These are phyloP conservation scores for Drosophila sulfurigaster DNA, from an alignment of 1,140 invertebrate species.

Conservation along the genomic window DNA sequence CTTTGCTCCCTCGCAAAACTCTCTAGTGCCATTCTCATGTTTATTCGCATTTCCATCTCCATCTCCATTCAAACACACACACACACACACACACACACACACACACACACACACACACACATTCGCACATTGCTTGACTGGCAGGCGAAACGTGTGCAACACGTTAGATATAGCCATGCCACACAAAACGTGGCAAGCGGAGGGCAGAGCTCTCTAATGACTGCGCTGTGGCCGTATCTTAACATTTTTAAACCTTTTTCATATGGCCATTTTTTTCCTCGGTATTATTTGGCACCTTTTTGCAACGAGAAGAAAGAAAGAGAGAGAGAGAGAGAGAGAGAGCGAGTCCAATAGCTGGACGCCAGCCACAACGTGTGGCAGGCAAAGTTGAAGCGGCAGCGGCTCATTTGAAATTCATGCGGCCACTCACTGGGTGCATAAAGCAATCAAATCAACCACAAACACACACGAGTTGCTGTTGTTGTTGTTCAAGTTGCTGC, in stretches of 20 bases:
- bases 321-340: too few species aligned
- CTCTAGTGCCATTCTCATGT: constrained; percentile 40
- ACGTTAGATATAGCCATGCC: constrained; percentile 56
- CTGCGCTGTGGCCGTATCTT: constrained; percentile 57
- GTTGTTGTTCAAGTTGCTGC: constrained; percentile 11
- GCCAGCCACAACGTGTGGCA: constrained; percentile 6
- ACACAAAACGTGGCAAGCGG: neutral
- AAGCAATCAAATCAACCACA: constrained; percentile 84
- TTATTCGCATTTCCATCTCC: constrained; percentile 51
- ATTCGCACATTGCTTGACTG: constrained; percentile 23
- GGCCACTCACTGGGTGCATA: constrained; percentile 84
- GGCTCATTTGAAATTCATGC: constrained; percentile 82
- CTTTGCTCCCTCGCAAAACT: neutral
- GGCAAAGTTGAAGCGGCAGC: constrained; percentile 40
- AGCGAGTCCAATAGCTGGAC: neutral
- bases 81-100: constrained; percentile 20
- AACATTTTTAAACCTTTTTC: constrained; percentile 42
- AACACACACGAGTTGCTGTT: constrained; percentile 44
- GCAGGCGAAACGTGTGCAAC: constrained; percentile 73
- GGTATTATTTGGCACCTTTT: constrained; percentile 44
- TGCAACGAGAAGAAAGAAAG: neutral
- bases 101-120: constrained; percentile 17
- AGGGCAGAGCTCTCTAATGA: constrained; percentile 56
- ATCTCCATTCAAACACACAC: constrained; percentile 34
- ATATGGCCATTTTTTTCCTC: constrained; percentile 12